Conservation (phyloP, 1,140 invertebrate species). For the Lasioglossum baleicum region DNA sequence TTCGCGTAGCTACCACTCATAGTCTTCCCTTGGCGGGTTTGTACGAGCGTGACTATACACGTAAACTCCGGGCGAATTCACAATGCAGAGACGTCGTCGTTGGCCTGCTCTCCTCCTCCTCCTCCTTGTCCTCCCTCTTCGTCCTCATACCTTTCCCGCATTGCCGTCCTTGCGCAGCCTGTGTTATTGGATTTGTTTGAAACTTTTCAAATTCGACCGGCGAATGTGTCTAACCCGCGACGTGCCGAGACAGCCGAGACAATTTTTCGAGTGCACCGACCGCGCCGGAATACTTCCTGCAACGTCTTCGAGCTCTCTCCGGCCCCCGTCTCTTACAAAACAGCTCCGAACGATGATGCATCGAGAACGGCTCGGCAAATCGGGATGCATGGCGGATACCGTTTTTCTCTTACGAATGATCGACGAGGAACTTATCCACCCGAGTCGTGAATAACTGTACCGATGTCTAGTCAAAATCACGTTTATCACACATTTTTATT, state of each 20-base stretch:
- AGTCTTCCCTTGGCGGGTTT: conserved; percentile 32
- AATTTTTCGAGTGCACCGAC: conserved; percentile 11
- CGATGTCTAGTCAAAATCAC: no score
- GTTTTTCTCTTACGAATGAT: no score
- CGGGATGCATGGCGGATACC: no score
- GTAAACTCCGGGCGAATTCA: conserved; percentile 49
- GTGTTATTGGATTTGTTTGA: conserved; percentile 68
- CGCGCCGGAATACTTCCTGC: conserved; percentile 1
- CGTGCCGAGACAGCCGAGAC: conserved; percentile 39
- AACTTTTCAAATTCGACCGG: conserved; percentile 63
- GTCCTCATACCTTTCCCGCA: background rate
- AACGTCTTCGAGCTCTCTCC: background rate
- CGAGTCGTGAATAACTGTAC: no score
- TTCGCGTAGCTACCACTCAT: conserved; percentile 15
- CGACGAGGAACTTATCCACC: no score
- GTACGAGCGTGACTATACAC: conserved; percentile 26
- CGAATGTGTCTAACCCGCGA: conserved; percentile 35
- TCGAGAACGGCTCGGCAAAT: background rate
- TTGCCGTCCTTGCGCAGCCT: conserved; percentile 27
- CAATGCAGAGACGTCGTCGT: conserved; percentile 47
- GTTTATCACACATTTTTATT: no score
- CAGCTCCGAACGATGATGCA: background rate
- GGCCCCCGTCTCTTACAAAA: background rate
- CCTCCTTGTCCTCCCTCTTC: no score
- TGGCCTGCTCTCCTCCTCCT: background rate